Percentiles rank a stretch among this genome's conserved stretches.
These are phyloP conservation scores for Cerceris rybyensis DNA, from an alignment of 2,888 invertebrate species.

Conservation along the genomic window DNA sequence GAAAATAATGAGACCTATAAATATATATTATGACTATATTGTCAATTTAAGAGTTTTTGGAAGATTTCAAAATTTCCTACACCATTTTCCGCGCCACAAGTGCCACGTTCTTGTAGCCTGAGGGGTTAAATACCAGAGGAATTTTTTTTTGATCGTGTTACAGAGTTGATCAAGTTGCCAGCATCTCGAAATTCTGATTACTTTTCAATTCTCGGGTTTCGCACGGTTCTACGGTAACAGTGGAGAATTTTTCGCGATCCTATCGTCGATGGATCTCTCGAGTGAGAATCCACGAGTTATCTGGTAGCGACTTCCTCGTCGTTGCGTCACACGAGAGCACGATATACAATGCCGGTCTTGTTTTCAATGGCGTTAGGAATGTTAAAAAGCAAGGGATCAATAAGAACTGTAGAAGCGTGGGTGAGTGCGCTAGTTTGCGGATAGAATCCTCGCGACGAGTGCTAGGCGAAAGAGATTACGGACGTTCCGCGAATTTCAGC, in stretches of 20 bases:
- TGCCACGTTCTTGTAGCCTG: no score
- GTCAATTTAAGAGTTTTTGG: no score
- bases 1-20: no score
- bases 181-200: no score
- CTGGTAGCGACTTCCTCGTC: constrained; percentile 52
- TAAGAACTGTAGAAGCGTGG: constrained; percentile 41
- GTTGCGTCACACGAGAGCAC: constrained; percentile 28
- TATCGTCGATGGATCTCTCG: constrained; percentile 27
- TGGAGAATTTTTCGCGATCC: neutral
- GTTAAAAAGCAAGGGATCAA: constrained; percentile 46
- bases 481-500: constrained; percentile 34
- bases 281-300: constrained; percentile 38
- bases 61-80: no score
- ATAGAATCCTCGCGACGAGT: constrained; percentile 20
- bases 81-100: no score
- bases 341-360: constrained; percentile 67
- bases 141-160: no score
- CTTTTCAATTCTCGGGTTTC: no score
- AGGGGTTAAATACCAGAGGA: no score
- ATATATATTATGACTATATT: no score
- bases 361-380: constrained; percentile 56
- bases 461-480: constrained; percentile 27
- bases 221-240: no score
- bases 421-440: constrained; percentile 15
- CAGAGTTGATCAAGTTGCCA: no score